A percentile compares a stretch with the other conserved stretches of the same genome.
Evolutionary conservation across 2,113 vertebrate species (phyloP).

Genomic region (Varanus komodoensis): DNA sequence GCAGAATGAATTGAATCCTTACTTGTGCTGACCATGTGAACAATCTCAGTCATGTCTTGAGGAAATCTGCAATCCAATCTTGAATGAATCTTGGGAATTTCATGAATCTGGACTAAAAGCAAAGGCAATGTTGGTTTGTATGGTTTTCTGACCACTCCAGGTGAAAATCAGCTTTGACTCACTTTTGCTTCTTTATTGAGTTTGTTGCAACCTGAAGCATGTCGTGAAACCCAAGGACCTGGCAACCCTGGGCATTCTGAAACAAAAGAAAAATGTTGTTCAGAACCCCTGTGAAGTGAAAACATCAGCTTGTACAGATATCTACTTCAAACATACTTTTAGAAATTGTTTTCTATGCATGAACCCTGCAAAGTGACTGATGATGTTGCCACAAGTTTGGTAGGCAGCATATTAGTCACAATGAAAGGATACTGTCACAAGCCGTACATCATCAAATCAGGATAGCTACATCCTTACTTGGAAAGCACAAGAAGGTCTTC

Average conservation of each 20-base stretch:
- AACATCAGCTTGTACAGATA: neutral
- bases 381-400: slow-evolving; percentile 22
- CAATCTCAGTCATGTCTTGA: neutral
- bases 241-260: neutral
- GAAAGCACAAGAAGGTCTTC: slow-evolving; percentile 15
- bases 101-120: neutral
- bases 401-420: slow-evolving; percentile 48
- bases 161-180: slow-evolving; percentile 22
- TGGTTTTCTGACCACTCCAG: neutral
- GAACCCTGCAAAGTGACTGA: slow-evolving; percentile 39
- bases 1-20: neutral
- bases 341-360: slow-evolving; percentile 40
- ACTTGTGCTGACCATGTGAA: neutral
- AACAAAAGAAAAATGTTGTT: slow-evolving; percentile 22
- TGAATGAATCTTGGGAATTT: neutral
- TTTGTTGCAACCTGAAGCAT: slow-evolving; percentile 22
- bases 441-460: slow-evolving; percentile 29
- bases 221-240: neutral
- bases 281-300: slow-evolving; percentile 7
- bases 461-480: slow-evolving; percentile 13
- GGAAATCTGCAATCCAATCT: neutral
- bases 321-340: slow-evolving; percentile 43
- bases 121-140: neutral
- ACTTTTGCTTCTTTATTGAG: slow-evolving; percentile 6
- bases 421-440: slow-evolving; percentile 44